A percentile compares a stretch with the other conserved stretches of the same genome.
Evolutionary conservation across 2,888 invertebrate species (phyloP).

Genomic region (Campoletis raptor): DNA sequence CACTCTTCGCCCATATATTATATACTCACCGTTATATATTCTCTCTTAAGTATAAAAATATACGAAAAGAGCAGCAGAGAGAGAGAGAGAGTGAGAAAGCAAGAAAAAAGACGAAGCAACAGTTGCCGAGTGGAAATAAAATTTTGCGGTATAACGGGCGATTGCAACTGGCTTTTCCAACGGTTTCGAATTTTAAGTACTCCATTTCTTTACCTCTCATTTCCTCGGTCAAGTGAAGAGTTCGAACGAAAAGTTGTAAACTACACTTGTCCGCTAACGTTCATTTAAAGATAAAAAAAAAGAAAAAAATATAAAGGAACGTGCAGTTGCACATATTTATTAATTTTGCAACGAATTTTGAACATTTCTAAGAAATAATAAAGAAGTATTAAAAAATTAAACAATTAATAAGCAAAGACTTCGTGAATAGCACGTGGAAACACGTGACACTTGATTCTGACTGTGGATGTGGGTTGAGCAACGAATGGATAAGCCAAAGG

Average conservation of each 20-base stretch:
- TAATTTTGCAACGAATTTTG: not conserved
- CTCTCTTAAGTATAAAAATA: conserved; percentile 29
- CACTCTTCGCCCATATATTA: conserved; percentile 29
- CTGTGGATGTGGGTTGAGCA: not conserved
- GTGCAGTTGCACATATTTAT: not conserved
- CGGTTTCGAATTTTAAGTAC: conserved; percentile 23
- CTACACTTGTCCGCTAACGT: not conserved
- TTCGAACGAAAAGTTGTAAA: not conserved
- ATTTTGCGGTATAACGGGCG: conserved; percentile 61
- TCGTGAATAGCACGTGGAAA: not conserved
- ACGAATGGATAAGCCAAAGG: not conserved
- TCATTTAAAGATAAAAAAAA: too few species aligned
- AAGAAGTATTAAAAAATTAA: too few species aligned
- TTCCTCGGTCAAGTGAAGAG: not conserved
- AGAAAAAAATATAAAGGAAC: not conserved
- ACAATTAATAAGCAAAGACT: not conserved
- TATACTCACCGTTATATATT: conserved; percentile 10
- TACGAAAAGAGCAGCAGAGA: not conserved
- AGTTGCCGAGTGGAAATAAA: conserved; percentile 54
- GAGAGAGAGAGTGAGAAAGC: not conserved
- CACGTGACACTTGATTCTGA: conserved; percentile 1
- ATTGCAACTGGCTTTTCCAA: conserved; percentile 30
- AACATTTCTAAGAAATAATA: not conserved
- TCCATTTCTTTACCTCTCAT: not conserved
- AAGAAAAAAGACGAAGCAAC: conserved; percentile 8